Percentiles rank a stretch among this genome's conserved stretches.
Evolutionary conservation across 2,888 invertebrate genomes (phyloP).

Genomic region (Craniophora ligustri): DNA sequence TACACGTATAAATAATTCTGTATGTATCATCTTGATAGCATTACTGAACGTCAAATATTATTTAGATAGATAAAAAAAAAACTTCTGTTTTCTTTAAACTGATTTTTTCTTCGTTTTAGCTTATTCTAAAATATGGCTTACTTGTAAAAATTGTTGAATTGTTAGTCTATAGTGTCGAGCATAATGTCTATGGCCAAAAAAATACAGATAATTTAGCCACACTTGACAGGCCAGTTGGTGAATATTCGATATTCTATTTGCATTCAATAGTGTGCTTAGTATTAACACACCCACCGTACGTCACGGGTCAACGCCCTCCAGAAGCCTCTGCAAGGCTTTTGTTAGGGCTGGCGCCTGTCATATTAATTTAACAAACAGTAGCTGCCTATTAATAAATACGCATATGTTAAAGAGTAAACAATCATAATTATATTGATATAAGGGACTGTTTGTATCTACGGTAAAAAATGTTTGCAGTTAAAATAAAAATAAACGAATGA

Average conservation of each 20-base stretch:
- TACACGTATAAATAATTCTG: background rate
- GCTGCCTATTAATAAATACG: no score
- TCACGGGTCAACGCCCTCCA: slow-evolving; percentile 61
- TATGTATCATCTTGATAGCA: background rate
- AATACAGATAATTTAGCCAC: slow-evolving; percentile 25
- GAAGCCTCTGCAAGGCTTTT: slow-evolving; percentile 65
- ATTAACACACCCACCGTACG: slow-evolving; percentile 63
- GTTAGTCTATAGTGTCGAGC: no score
- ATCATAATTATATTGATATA: background rate
- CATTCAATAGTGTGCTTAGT: slow-evolving; percentile 41
- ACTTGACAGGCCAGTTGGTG: slow-evolving; percentile 32
- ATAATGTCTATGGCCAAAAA: background rate
- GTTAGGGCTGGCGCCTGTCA: slow-evolving; percentile 21
- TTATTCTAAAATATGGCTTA: no score
- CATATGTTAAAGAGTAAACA: background rate
- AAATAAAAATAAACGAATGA: background rate
- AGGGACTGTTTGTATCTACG: no score
- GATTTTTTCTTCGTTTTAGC: no score
- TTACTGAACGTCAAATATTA: background rate
- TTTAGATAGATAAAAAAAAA: no score
- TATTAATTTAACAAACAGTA: background rate
- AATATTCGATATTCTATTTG: slow-evolving; percentile 49
- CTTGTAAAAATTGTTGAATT: no score
- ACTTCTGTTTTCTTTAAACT: no score
- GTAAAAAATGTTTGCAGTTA: background rate